A percentile compares a stretch with the other conserved stretches of the same genome.
Conservation (phyloP, 2,113 vertebrate species). For the Leucopsar rothschildi region DNA sequence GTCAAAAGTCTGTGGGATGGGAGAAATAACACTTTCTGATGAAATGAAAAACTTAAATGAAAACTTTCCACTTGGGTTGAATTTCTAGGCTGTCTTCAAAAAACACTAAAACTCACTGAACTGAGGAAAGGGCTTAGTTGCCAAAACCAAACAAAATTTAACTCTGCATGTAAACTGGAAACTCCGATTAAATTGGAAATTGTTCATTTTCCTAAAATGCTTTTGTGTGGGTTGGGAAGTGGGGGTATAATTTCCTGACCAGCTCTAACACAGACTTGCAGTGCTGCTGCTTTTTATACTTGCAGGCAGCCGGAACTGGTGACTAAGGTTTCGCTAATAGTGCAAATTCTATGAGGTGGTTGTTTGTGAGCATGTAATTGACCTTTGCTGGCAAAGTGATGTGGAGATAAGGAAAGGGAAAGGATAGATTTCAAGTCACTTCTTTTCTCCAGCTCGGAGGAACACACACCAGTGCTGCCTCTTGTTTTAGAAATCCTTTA, state of each 20-base stretch:
- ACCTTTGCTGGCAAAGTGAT: constrained; percentile 31
- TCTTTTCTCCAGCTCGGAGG: neutral
- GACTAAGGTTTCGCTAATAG: constrained; percentile 54
- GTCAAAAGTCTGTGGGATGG: neutral
- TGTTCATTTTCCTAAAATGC: constrained; percentile 51
- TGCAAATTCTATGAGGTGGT: constrained; percentile 13
- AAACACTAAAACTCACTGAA: neutral
- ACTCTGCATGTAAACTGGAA: constrained; percentile 32
- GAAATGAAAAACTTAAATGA: constrained; percentile 12
- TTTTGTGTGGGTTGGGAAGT: constrained; percentile 51
- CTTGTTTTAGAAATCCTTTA: neutral
- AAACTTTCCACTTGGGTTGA: constrained; percentile 30
- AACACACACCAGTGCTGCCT: neutral
- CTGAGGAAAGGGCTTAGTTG: neutral
- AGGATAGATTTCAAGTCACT: neutral
- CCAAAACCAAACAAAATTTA: constrained; percentile 6
- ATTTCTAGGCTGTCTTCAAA: constrained; percentile 29
- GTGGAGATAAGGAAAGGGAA: constrained; percentile 40
- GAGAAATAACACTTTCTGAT: neutral
- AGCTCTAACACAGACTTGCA: neutral
- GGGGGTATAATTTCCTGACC: constrained; percentile 49
- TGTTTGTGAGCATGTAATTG: constrained; percentile 40
- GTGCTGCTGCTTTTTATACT: constrained; percentile 13
- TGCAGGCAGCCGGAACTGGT: constrained; percentile 34
- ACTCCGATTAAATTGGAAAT: constrained; percentile 41